A percentile compares a stretch with the other conserved stretches of the same genome.
These are phyloP conservation scores for Cataglyphis albicans DNA, from an alignment of 2,888 invertebrate genomes.

Conservation along the genomic window DNA sequence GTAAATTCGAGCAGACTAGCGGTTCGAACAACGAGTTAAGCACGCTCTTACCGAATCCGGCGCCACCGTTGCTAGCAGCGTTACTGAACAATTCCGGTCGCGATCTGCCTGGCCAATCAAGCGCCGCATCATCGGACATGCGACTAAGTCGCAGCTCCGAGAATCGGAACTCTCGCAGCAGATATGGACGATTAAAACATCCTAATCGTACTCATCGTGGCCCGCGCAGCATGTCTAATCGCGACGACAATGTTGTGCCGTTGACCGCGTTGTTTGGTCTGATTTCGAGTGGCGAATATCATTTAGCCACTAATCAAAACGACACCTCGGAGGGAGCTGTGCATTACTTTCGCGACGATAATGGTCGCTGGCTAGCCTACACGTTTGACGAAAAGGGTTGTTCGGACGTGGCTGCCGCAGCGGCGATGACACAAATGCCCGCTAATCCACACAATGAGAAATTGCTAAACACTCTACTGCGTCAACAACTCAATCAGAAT, in stretches of 20 bases:
- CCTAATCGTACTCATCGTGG: conserved; percentile 84
- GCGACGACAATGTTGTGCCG: conserved; percentile 79
- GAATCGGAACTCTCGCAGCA: conserved; percentile 86
- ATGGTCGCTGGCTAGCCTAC: conserved; percentile 94
- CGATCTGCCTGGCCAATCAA: conserved; percentile 86
- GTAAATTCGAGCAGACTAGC: conserved; percentile 88
- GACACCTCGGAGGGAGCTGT: conserved; percentile 93
- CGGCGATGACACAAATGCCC: conserved; percentile 84
- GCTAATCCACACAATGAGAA: conserved; percentile 78
- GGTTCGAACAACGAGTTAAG: conserved; percentile 89
- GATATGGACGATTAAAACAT: conserved; percentile 88
- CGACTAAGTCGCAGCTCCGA: conserved; percentile 66
- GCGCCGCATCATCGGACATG: conserved; percentile 65
- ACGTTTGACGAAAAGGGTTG: conserved; percentile 93
- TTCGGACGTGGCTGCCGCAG: conserved; percentile 87
- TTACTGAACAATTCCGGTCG: conserved; percentile 88
- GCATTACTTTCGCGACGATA: conserved; percentile 94
- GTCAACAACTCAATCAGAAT: conserved; percentile 80
- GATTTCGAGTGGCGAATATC: conserved; percentile 87
- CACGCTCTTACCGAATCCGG: conserved; percentile 89
- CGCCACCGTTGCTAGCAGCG: conserved; percentile 88
- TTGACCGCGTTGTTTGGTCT: conserved; percentile 85
- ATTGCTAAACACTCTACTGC: conserved; percentile 81
- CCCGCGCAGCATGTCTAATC: conserved; percentile 69
- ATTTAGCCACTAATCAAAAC: conserved; percentile 92